phyloP scores from a whole-genome alignment of 1,140 invertebrate species.

The Amyelois transitella region DNA sequence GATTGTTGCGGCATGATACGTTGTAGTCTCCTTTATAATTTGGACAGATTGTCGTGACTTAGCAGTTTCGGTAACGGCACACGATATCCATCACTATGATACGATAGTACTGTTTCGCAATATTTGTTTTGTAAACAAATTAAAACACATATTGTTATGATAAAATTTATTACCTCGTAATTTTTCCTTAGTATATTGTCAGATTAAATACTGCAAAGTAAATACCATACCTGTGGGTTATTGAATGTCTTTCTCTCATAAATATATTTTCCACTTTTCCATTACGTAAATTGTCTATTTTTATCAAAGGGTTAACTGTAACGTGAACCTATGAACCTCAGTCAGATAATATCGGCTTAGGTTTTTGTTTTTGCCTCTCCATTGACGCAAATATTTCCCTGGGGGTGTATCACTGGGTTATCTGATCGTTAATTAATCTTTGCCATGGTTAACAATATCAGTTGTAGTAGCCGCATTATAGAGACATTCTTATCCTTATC shows the following conservation, averaged over 20 bases:
- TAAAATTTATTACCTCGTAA: too few relatives aligned
- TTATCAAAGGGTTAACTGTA: slow-evolving; percentile 40
- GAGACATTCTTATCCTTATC: background rate
- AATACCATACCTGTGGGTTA: too few relatives aligned
- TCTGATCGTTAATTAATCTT: slow-evolving; percentile 46
- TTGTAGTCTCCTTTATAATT: background rate
- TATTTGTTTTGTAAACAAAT: background rate
- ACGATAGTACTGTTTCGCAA: background rate
- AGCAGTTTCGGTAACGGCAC: background rate
- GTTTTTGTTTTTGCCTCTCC: background rate
- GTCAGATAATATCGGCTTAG: background rate
- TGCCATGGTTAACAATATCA: slow-evolving; percentile 6
- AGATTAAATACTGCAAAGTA: too few relatives aligned
- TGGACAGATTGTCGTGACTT: background rate
- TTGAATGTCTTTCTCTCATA: too few relatives aligned
- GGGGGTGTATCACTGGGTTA: slow-evolving; percentile 38
- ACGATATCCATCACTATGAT: background rate
- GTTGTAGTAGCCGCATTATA: slow-evolving; percentile 5
- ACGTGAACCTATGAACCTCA: slow-evolving; percentile 32
- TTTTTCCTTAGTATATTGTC: too few relatives aligned
- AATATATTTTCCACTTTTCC: too few relatives aligned
- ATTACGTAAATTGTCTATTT: background rate
- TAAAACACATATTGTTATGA: too few relatives aligned
- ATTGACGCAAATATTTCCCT: slow-evolving; percentile 46
- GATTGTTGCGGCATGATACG: slow-evolving; percentile 6